Percentiles rank a stretch among this genome's conserved stretches.
Conservation (phyloP, 2,888 invertebrate genomes). For the Pheosia tremula region DNA sequence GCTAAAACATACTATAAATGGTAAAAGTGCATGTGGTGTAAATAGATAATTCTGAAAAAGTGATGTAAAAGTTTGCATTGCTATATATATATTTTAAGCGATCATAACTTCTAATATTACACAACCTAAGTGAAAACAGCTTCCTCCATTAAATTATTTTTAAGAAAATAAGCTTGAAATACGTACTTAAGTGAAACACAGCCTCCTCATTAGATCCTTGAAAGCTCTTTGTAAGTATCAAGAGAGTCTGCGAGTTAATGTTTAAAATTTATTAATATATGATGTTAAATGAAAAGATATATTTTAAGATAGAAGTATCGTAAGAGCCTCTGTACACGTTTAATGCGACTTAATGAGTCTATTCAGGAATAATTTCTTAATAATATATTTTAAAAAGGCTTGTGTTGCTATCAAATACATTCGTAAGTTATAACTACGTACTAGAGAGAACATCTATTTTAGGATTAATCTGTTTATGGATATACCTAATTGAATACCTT, state of each 20-base stretch:
- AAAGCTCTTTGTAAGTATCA: not conserved
- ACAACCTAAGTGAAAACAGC: constrained; percentile 2
- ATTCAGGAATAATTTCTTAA: no score
- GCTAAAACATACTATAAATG: no score
- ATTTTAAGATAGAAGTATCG: not conserved
- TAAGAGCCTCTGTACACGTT: no score
- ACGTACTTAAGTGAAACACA: not conserved
- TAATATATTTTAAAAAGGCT: no score
- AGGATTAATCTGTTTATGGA: no score
- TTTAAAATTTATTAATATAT: constrained; percentile 10
- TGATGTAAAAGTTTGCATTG: not conserved
- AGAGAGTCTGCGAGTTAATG: not conserved
- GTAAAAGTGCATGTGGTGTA: no score
- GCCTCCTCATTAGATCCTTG: constrained; percentile 1
- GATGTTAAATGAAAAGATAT: constrained; percentile 17
- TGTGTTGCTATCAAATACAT: no score
- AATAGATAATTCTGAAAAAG: not conserved
- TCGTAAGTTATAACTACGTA: no score
- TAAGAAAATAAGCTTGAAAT: constrained; percentile 5
- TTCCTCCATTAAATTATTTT: constrained; percentile 20
- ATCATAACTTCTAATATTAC: not conserved
- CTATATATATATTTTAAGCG: not conserved
- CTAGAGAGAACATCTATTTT: no score
- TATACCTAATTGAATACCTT: no score
- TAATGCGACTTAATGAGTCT: no score